Evolutionary conservation across 2,888 invertebrate species (phyloP), one percentile per base, ranked within the genome.

Genomic region (Tipula vernalis): DNA sequence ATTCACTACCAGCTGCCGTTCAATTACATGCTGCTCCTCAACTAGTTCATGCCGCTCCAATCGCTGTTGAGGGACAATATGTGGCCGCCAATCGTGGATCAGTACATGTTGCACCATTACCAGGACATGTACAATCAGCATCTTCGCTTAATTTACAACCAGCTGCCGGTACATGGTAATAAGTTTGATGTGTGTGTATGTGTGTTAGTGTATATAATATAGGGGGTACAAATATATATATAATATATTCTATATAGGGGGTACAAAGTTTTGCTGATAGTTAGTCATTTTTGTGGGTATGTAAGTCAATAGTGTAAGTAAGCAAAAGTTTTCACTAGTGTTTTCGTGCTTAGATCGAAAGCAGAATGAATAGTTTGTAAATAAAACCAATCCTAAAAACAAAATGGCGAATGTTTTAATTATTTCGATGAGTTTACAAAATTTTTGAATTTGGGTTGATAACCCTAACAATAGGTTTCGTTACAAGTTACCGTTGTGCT

Each of bases 51-150:
- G 84, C 84, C n/a, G 10, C 39, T 6, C 84, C 84, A 84, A 39
- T 36, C 0, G 84, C 36, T 15, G 39, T 39, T 13, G 39, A 84
- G 10, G 84, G 91, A 87, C 90, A 90, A 85, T 91, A 91, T 88
- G 90, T 91, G 5, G 91, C 91, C 87, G 90, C 91, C 88, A 91
- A 91, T 44, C 91, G 91, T 88, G 91, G 91, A 87, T 91, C 91
- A 87, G 89, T 91, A 71, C 91, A 91, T 87, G 90, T 91, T 83
- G 91, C 91, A 86, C 91, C 91, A 86, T 89, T 91, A 85, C 90
- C 91, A 86, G 91, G 91, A 87, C 91, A 91, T 88, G 89, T 90
- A 87, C 89, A 90, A 87, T 91, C 91, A 0, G 91, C 91, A 87
- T 90, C 91, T 87, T 90, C 91, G 4, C 88, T 91, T 86, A 91